A percentile compares a stretch with the other conserved stretches of the same genome.
Conservation (phyloP, 2,113 vertebrate genomes). For the Cololabis saira region DNA sequence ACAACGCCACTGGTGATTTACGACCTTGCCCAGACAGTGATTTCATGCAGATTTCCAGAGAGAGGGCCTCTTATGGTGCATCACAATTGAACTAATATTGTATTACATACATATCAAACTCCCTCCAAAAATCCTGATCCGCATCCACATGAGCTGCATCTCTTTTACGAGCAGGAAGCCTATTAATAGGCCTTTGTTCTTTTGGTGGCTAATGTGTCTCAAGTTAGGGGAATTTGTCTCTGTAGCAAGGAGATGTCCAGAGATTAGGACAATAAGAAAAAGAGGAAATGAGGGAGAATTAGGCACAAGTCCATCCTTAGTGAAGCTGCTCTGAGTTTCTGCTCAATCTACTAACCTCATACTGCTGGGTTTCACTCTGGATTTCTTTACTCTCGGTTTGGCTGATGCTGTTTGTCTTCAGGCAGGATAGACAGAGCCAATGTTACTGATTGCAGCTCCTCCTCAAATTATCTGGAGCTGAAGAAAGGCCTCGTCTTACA, state of each 20-base stretch:
- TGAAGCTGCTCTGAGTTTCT: constrained; percentile 26
- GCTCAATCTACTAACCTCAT: constrained; percentile 39
- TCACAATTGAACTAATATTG: constrained; percentile 84
- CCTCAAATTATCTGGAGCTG: constrained; percentile 14
- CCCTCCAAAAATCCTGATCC: constrained; percentile 76
- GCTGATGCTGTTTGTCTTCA: constrained; percentile 50
- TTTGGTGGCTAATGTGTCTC: constrained; percentile 77
- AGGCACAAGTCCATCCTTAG: constrained; percentile 22
- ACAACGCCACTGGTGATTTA: constrained; percentile 81
- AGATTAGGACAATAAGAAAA: constrained; percentile 58
- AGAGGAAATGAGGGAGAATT: constrained; percentile 5
- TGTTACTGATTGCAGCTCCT: constrained; percentile 54
- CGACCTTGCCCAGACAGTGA: constrained; percentile 82
- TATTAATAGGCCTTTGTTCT: constrained; percentile 82
- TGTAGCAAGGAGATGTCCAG: constrained; percentile 62
- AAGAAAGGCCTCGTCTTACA: constrained; percentile 14
- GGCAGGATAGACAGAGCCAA: constrained; percentile 37
- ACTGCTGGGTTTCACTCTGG: constrained; percentile 25
- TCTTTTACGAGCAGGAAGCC: constrained; percentile 77
- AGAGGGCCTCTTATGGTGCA: constrained; percentile 75
- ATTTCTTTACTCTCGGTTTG: constrained; percentile 47
- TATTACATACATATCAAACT: constrained; percentile 85
- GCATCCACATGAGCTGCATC: constrained; percentile 62
- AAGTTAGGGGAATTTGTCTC: constrained; percentile 73
- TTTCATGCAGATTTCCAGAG: constrained; percentile 85